These are phyloP conservation scores for Altica lythri DNA, from an alignment of 2,888 invertebrate species.

Conservation along the genomic window DNA sequence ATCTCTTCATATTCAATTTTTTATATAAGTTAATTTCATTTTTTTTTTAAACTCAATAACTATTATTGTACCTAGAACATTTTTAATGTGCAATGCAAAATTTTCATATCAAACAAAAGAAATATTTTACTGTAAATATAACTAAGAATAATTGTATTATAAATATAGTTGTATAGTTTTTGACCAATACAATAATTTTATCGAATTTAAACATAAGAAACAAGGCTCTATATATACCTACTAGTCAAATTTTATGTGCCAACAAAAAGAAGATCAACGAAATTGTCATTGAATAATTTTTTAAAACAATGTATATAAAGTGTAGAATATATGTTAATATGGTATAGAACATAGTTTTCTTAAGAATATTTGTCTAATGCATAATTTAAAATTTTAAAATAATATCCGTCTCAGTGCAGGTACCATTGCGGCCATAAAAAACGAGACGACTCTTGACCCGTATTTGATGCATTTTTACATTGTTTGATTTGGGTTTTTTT, in stretches of 20 bases:
- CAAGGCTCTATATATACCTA: constrained; percentile 35
- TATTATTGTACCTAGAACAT: constrained; percentile 18
- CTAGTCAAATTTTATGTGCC: constrained; percentile 50
- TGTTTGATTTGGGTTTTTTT: too few species aligned
- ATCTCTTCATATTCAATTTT: background rate
- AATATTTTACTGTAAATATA: constrained; percentile 31
- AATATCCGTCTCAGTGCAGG: too few species aligned
- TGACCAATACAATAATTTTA: constrained; percentile 48
- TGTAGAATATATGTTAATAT: constrained; percentile 35
- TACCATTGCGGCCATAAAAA: too few species aligned
- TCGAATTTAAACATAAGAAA: constrained; percentile 43
- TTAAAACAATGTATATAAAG: constrained; percentile 51
- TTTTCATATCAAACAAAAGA: constrained; percentile 33
- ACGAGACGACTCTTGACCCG: too few species aligned
- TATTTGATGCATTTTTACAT: too few species aligned
- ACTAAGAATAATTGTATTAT: constrained; percentile 29
- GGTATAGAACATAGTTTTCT: background rate
- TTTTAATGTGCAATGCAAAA: constrained; percentile 35
- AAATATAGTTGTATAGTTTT: constrained; percentile 36
- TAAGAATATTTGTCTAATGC: background rate
- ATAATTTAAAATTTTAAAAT: background rate
- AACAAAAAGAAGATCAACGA: constrained; percentile 48
- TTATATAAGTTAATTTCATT: background rate
- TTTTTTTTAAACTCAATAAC: background rate
- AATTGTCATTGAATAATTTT: constrained; percentile 47